Percentiles rank a stretch among this genome's conserved stretches.
These are phyloP conservation scores for Fregata magnificens DNA, from an alignment of 2,113 vertebrate genomes.

Conservation along the genomic window DNA sequence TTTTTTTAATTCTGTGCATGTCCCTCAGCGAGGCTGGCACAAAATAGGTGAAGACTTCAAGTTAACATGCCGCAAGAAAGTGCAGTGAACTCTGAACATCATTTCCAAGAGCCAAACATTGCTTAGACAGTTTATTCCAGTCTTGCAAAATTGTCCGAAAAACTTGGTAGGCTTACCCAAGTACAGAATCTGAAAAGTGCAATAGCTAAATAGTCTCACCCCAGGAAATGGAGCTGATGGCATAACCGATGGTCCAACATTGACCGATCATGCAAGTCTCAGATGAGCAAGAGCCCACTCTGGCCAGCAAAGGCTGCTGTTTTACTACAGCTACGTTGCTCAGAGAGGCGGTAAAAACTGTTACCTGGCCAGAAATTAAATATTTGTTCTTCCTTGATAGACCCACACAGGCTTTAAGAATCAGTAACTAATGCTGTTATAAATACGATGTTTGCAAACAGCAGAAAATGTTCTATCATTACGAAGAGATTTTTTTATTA, in stretches of 20 bases:
- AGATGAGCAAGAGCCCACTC: background rate
- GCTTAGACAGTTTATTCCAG: background rate
- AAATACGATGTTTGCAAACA: background rate
- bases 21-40: background rate
- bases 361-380: background rate
- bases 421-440: background rate
- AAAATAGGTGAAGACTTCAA: rapidly evolving
- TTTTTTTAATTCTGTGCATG: too few species aligned
- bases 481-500: background rate
- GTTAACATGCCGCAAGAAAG: background rate
- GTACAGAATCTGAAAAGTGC: background rate
- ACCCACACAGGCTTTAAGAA: background rate
- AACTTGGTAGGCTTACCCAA: background rate
- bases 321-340: background rate
- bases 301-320: background rate
- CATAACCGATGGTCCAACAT: background rate
- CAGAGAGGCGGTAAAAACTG: background rate
- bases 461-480: background rate
- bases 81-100: background rate
- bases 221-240: background rate
- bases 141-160: background rate
- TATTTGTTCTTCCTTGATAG: background rate
- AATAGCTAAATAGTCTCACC: background rate
- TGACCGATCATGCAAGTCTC: rapidly evolving
- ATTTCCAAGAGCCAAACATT: background rate